Percentiles rank a stretch among this genome's conserved stretches.
Conservation (phyloP, 1,140 invertebrate genomes). For the Neuroterus valhalla region DNA sequence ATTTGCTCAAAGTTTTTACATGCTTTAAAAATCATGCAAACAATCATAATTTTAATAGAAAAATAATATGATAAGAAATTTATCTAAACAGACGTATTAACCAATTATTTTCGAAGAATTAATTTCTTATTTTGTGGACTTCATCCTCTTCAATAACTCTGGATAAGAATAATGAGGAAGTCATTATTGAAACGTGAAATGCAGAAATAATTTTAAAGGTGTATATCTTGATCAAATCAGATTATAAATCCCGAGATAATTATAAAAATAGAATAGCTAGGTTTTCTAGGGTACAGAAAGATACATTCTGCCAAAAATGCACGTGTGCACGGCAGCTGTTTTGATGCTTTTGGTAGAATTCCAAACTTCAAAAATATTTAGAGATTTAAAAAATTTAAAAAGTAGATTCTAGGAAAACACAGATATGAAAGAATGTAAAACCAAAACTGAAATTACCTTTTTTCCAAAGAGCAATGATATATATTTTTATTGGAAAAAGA, state of each 20-base stretch:
- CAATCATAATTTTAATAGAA: no score
- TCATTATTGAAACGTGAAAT: slow-evolving; percentile 13
- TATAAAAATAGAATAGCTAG: slow-evolving; percentile 70
- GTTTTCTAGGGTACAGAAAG: slow-evolving; percentile 52
- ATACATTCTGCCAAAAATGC: slow-evolving; percentile 66
- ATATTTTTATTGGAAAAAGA: no score
- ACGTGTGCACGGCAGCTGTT: slow-evolving; percentile 19
- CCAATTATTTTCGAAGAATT: no score
- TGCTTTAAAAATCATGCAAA: no score
- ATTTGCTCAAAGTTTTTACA: no score
- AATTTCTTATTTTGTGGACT: no score
- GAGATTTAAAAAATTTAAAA: not conserved
- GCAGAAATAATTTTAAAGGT: slow-evolving; percentile 8
- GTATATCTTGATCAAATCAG: slow-evolving; percentile 27
- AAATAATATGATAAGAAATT: no score
- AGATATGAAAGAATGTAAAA: no score
- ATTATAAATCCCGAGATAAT: slow-evolving; percentile 44
- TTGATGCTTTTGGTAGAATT: slow-evolving; percentile 32
- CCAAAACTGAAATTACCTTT: no score
- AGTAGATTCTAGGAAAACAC: not conserved
- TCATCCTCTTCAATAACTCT: no score
- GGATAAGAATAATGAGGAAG: slow-evolving; percentile 3
- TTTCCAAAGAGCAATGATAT: no score
- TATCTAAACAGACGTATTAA: no score
- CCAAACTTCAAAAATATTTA: slow-evolving; percentile 2